Evolutionary conservation across 2,113 vertebrate genomes (phyloP).

Genomic region (Tragelaphus strepsiceros): DNA sequence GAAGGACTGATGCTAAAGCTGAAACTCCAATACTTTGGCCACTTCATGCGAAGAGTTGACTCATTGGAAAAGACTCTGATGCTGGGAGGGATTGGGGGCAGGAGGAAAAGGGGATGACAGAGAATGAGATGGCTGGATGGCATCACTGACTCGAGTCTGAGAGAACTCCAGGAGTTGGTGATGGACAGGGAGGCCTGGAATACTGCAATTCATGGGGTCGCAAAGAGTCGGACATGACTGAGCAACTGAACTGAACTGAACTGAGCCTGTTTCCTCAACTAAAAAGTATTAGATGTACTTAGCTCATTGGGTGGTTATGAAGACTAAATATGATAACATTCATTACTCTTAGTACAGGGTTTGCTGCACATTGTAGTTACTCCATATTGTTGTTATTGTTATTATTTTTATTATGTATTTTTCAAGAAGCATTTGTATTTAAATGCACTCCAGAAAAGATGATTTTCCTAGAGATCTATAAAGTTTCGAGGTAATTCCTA

Average conservation of each 20-base stretch:
- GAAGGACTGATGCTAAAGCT: too few species aligned
- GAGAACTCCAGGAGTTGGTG: too few species aligned
- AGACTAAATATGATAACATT: background rate
- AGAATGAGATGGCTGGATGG: too few species aligned
- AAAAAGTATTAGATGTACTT: background rate
- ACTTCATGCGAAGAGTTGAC: too few species aligned
- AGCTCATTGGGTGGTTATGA: background rate
- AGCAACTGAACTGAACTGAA: too few species aligned
- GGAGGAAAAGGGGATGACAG: too few species aligned
- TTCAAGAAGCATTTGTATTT: background rate
- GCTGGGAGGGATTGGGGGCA: too few species aligned
- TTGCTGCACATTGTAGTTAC: background rate
- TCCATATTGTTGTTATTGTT: background rate
- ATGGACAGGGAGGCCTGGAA: too few species aligned
- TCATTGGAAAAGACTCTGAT: too few species aligned
- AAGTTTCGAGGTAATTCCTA: background rate
- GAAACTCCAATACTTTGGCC: too few species aligned
- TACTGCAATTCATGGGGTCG: too few species aligned
- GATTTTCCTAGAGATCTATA: background rate
- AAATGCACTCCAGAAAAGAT: background rate
- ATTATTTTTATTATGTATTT: background rate
- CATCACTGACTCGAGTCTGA: rapidly evolving
- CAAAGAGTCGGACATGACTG: too few species aligned
- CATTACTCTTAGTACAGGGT: background rate
- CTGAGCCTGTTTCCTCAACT: background rate